phyloP scores from a whole-genome alignment of 2,888 invertebrate genomes.

The Serripes groenlandicus region DNA sequence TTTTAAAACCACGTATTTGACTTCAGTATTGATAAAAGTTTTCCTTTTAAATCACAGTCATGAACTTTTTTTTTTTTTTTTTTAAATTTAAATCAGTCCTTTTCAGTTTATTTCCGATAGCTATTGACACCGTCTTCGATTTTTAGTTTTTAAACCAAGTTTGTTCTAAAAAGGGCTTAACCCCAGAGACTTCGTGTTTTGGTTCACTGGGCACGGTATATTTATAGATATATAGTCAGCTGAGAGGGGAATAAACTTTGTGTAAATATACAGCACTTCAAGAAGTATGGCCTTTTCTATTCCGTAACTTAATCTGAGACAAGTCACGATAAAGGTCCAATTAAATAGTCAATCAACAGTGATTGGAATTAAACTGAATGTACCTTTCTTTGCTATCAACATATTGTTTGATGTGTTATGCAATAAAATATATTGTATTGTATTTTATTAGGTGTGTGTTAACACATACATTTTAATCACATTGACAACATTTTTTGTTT shows the following conservation, averaged over 20 bases:
- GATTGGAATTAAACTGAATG: too few species aligned
- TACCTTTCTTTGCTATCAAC: too few species aligned
- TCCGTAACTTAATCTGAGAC: neutral
- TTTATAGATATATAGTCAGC: conserved; percentile 21
- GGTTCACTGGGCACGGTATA: neutral
- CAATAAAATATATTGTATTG: too few species aligned
- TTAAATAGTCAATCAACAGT: too few species aligned
- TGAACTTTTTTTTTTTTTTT: neutral
- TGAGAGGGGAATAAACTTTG: neutral
- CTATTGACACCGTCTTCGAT: conserved; percentile 11
- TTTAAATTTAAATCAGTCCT: neutral
- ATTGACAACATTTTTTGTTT: too few species aligned
- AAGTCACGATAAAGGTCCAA: too few species aligned
- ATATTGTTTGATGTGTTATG: too few species aligned
- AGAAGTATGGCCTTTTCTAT: neutral
- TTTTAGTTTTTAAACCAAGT: neutral
- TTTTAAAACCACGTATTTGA: conserved; percentile 1
- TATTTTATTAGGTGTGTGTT: too few species aligned
- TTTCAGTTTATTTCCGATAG: neutral
- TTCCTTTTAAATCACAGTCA: neutral
- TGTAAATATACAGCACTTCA: neutral
- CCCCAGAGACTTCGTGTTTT: neutral
- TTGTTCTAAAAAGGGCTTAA: neutral
- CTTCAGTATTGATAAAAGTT: neutral
- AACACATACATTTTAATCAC: too few species aligned